Percentiles rank a stretch among this genome's conserved stretches.
Evolutionary conservation across 2,113 vertebrate species (phyloP).

Genomic region (Scartelaos histophorus): DNA sequence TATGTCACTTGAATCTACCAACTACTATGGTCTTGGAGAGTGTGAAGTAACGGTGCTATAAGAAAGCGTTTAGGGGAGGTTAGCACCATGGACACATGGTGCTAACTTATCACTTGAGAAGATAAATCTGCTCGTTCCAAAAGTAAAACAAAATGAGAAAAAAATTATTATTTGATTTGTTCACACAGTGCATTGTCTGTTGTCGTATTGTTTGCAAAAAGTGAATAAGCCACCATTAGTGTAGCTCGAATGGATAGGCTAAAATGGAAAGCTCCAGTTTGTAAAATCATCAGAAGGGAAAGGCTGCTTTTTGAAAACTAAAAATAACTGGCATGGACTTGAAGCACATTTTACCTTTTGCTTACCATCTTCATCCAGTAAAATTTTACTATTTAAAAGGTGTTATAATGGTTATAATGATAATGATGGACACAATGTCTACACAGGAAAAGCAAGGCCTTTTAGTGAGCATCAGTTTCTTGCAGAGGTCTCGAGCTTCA

Average conservation of each 20-base stretch:
- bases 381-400: not conserved
- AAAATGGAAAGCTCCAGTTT: not conserved
- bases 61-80: not conserved
- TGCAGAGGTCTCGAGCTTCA: constrained; percentile 9
- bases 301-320: not conserved
- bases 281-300: not conserved
- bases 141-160: not conserved
- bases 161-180: not conserved
- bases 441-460: not conserved
- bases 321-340: not conserved
- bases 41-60: not conserved
- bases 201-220: not conserved
- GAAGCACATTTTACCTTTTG: not conserved
- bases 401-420: not conserved
- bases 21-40: not conserved
- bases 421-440: not conserved
- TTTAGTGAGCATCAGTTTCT: constrained; percentile 7
- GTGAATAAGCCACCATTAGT: not conserved
- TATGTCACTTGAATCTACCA: not conserved
- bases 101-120: not conserved
- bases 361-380: not conserved
- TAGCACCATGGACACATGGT: not conserved
- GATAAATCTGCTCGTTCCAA: not conserved
- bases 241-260: not conserved
- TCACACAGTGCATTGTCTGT: not conserved